These are phyloP conservation scores for Battus philenor DNA, from an alignment of 1,140 invertebrate genomes.

Conservation along the genomic window DNA sequence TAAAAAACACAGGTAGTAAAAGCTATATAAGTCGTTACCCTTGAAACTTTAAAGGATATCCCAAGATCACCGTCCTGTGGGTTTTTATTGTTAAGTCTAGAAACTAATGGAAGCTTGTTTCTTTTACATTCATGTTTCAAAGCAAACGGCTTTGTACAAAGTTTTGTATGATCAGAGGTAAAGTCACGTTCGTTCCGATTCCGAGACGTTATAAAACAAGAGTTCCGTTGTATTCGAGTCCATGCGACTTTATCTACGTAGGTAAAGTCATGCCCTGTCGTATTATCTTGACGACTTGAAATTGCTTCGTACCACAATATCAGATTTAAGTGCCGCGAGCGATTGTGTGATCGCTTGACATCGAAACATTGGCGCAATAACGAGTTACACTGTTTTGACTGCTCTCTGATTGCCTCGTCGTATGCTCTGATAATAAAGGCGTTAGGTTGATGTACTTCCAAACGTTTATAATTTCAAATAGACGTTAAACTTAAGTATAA, in stretches of 20 bases:
- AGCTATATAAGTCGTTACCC: slow-evolving; percentile 63
- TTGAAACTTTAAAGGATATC: slow-evolving; percentile 64
- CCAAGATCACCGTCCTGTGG: slow-evolving; percentile 8
- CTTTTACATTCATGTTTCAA: background rate
- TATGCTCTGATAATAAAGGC: slow-evolving; percentile 2
- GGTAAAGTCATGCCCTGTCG: slow-evolving; percentile 17
- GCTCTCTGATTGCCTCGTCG: slow-evolving; percentile 3
- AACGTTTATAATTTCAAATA: no score
- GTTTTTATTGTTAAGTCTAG: background rate
- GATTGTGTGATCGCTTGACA: slow-evolving; percentile 16
- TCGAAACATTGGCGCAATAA: slow-evolving; percentile 19
- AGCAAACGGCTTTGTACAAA: no score
- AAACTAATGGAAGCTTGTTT: background rate
- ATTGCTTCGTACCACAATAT: slow-evolving; percentile 5
- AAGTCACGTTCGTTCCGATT: slow-evolving; percentile 1
- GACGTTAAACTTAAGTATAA: no score
- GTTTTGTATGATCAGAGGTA: background rate
- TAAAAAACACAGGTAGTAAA: slow-evolving; percentile 70
- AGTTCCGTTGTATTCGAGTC: slow-evolving; percentile 3
- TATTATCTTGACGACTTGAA: slow-evolving; percentile 17
- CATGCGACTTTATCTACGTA: slow-evolving; percentile 11
- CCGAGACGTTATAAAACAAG: slow-evolving; percentile 2
- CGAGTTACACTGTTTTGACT: slow-evolving; percentile 17
- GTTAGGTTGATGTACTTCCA: slow-evolving; percentile 3
- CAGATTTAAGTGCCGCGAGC: slow-evolving; percentile 15